Percentiles rank a stretch among this genome's conserved stretches.
Evolutionary conservation across 2,797 vertebrate genomes (phyloP).

Genomic region (Coendou prehensilis): DNA sequence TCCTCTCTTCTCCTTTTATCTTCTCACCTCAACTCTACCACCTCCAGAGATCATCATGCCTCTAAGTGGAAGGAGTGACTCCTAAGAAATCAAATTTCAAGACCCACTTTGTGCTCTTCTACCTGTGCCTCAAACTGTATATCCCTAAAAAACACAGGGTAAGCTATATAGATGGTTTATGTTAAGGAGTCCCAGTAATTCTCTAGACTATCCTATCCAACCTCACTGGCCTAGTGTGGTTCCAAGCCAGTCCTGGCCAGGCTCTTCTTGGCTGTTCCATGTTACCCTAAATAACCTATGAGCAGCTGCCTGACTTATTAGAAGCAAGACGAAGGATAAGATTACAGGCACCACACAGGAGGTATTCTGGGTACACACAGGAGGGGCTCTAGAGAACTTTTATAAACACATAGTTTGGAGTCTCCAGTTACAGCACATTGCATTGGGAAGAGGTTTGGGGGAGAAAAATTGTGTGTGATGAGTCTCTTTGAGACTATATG

Average conservation of each 20-base stretch:
- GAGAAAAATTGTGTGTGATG: background rate
- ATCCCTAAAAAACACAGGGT: background rate
- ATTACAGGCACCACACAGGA: conserved; percentile 73
- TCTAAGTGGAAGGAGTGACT: background rate
- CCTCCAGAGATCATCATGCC: background rate
- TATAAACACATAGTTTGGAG: conserved; percentile 46
- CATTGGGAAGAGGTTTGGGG: conserved; percentile 12
- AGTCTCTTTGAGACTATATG: background rate
- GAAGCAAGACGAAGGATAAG: conserved; percentile 75
- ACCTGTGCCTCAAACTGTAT: background rate
- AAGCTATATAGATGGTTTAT: background rate
- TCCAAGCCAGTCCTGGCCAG: conserved; percentile 54
- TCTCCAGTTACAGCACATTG: conserved; percentile 60
- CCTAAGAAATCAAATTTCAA: conserved; percentile 30
- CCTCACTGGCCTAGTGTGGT: conserved; percentile 32
- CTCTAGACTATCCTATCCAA: conserved; percentile 1
- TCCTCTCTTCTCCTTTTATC: background rate
- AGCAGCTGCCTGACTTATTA: conserved; percentile 78
- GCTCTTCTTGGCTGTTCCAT: conserved; percentile 67
- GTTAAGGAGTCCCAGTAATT: background rate
- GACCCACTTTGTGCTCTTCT: background rate
- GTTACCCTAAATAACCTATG: conserved; percentile 77
- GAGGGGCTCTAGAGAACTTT: conserved; percentile 48
- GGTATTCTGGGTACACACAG: conserved; percentile 67
- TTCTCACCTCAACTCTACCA: background rate